phyloP scores from a whole-genome alignment of 2,888 invertebrate genomes.

The Campoletis raptor region DNA sequence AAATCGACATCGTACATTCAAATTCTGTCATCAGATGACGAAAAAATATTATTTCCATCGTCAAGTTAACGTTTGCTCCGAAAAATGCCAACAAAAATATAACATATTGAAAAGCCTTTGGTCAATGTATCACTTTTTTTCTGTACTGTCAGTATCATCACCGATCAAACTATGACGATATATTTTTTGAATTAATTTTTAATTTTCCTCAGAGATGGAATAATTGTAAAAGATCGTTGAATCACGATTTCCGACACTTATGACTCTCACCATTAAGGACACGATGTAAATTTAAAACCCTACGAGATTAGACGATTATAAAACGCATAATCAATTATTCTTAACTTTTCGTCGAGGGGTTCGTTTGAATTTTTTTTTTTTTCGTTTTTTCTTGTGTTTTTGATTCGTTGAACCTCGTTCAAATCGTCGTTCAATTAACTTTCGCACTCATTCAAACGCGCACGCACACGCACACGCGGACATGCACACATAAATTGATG shows the following conservation, averaged over 20 bases:
- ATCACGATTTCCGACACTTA: not conserved
- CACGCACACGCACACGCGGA: conserved; percentile 22
- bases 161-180: too few relatives aligned
- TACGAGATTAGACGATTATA: conserved; percentile 59
- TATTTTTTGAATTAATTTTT: too few relatives aligned
- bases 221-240: not conserved
- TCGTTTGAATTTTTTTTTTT: conserved; percentile 28
- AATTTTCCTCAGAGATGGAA: not conserved
- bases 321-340: conserved; percentile 51
- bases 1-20: not conserved
- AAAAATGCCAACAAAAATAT: not conserved
- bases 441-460: conserved; percentile 4
- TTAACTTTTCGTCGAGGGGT: conserved; percentile 23
- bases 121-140: not conserved
- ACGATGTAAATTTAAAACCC: conserved; percentile 44
- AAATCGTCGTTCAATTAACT: conserved; percentile 18
- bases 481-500: conserved; percentile 15
- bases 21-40: not conserved
- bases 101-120: not conserved
- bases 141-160: too few relatives aligned
- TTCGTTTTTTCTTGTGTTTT: conserved; percentile 35
- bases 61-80: too few relatives aligned
- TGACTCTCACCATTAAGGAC: conserved; percentile 18
- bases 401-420: conserved; percentile 22
- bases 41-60: not conserved